phyloP scores from a whole-genome alignment of 2,888 invertebrate genomes.

The Mycalesis mineus region DNA sequence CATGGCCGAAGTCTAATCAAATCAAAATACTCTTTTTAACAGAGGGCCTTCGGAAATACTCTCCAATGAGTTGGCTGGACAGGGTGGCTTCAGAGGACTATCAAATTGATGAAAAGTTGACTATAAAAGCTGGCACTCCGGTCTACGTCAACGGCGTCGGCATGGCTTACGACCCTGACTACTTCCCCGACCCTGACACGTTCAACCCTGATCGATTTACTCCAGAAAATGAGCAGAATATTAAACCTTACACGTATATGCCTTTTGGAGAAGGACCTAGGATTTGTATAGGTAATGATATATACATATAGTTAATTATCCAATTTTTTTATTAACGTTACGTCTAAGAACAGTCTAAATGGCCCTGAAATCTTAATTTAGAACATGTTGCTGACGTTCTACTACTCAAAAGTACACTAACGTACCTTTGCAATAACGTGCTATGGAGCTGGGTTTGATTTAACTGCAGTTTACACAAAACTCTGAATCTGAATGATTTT shows the following conservation, averaged over 20 bases:
- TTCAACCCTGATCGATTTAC: slow-evolving; percentile 77
- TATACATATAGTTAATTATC: background rate
- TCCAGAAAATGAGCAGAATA: slow-evolving; percentile 70
- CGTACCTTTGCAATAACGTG: too few relatives aligned
- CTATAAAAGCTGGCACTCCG: slow-evolving; percentile 34
- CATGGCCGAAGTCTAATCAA: too few relatives aligned
- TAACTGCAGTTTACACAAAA: too few relatives aligned
- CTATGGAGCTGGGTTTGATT: too few relatives aligned
- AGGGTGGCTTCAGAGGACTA: slow-evolving; percentile 32
- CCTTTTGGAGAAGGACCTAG: slow-evolving; percentile 80
- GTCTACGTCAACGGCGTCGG: slow-evolving; percentile 45
- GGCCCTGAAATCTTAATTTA: too few relatives aligned
- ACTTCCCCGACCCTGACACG: slow-evolving; percentile 69
- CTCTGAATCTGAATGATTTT: too few relatives aligned
- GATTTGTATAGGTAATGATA: slow-evolving; percentile 73
- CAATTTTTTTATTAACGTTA: background rate
- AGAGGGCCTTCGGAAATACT: slow-evolving; percentile 35
- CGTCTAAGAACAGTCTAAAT: too few relatives aligned
- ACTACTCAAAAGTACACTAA: too few relatives aligned
- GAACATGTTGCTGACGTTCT: too few relatives aligned
- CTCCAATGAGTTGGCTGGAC: slow-evolving; percentile 38
- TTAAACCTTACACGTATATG: slow-evolving; percentile 50
- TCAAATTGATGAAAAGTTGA: slow-evolving; percentile 34
- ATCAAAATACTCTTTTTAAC: background rate
- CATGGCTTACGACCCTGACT: slow-evolving; percentile 58